A percentile compares a stretch with the other conserved stretches of the same genome.
These are phyloP conservation scores for Paraescarpia echinospica DNA, from an alignment of 1,140 invertebrate species.

Conservation along the genomic window DNA sequence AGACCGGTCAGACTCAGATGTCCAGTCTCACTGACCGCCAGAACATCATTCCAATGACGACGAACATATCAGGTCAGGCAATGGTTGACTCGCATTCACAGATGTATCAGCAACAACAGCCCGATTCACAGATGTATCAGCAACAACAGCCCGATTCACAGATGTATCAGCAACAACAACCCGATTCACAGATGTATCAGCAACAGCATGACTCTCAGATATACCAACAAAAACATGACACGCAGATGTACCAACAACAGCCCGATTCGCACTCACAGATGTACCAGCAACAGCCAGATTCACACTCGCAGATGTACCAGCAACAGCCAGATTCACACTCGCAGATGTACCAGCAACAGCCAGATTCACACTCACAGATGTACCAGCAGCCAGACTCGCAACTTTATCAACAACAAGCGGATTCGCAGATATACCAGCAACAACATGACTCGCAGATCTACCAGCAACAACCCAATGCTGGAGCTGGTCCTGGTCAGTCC, in stretches of 20 bases:
- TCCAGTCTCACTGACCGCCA: background rate
- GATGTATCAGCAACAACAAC: background rate
- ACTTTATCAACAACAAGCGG: background rate
- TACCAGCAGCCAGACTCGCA: background rate
- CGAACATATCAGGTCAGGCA: background rate
- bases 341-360: background rate
- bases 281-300: background rate
- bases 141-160: background rate
- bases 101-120: no score
- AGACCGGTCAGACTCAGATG: background rate
- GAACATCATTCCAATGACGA: background rate
- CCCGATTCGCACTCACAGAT: background rate
- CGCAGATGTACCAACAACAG: background rate
- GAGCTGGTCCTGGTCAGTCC: background rate
- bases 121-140: no score
- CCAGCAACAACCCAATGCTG: background rate
- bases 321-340: background rate
- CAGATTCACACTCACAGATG: background rate
- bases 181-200: background rate
- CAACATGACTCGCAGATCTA: background rate
- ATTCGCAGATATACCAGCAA: background rate
- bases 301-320: background rate
- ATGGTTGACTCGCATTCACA: background rate
- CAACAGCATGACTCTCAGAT: background rate
- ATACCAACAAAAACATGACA: background rate